Evolutionary conservation across 1,140 invertebrate genomes (phyloP).

Genomic region (Pissodes strobi): DNA sequence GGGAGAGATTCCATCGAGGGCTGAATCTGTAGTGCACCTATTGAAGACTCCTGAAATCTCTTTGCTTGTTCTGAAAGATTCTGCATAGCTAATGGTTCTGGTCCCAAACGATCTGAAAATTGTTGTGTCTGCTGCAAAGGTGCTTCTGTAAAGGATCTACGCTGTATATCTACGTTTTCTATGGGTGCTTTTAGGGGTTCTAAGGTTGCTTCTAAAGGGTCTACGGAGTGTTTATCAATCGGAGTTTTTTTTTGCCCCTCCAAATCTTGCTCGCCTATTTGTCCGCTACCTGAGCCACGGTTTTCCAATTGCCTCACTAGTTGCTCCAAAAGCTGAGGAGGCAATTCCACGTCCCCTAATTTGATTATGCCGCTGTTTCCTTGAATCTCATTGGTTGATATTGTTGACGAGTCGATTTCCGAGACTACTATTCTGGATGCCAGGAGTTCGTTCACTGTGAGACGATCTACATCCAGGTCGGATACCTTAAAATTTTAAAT

Average conservation of each 20-base stretch:
- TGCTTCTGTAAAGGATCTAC: constrained; percentile 1
- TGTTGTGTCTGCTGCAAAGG: not conserved
- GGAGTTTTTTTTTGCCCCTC: constrained; percentile 53
- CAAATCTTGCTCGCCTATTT: too few relatives aligned
- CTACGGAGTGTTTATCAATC: constrained; percentile 37
- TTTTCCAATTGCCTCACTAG: constrained; percentile 54
- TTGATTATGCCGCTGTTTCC: constrained; percentile 66
- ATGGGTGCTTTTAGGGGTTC: not conserved
- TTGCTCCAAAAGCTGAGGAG: constrained; percentile 66
- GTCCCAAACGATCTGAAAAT: not conserved
- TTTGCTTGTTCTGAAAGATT: not conserved
- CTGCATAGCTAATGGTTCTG: not conserved
- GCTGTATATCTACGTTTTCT: too few relatives aligned
- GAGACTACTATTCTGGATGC: constrained; percentile 78
- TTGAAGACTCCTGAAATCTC: not conserved
- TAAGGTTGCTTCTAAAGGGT: not conserved
- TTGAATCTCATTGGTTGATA: constrained; percentile 70
- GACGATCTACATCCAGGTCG: constrained; percentile 76
- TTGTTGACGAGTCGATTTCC: constrained; percentile 73
- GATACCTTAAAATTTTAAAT: constrained; percentile 62
- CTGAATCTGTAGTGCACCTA: too few relatives aligned
- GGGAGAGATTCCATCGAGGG: too few relatives aligned
- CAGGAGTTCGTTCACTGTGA: constrained; percentile 75
- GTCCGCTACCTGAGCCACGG: not conserved
- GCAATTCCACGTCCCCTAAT: constrained; percentile 67